These are phyloP conservation scores for Phasia obesa DNA, from an alignment of 2,888 invertebrate genomes.

Conservation along the genomic window DNA sequence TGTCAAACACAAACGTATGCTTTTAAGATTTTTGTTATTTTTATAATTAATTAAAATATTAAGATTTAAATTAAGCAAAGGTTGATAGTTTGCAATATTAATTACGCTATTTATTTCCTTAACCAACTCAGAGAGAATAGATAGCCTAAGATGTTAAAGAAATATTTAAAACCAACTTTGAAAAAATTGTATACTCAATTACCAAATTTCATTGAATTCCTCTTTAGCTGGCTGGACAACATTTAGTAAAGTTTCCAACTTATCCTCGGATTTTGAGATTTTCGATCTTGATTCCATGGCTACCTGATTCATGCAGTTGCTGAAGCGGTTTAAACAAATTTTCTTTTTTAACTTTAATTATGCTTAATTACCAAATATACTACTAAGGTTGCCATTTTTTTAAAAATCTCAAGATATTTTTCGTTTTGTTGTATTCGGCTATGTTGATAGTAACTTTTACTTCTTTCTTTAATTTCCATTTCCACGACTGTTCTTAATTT, in stretches of 20 bases:
- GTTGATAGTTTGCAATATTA: slow-evolving; percentile 75
- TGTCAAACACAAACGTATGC: slow-evolving; percentile 74
- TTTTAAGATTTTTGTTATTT: slow-evolving; percentile 74
- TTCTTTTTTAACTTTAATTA: neutral
- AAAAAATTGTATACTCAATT: slow-evolving; percentile 1
- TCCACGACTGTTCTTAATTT: slow-evolving; percentile 77
- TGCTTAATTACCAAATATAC: slow-evolving; percentile 76
- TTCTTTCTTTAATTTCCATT: slow-evolving; percentile 77
- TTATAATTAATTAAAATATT: slow-evolving; percentile 74
- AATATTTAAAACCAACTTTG: neutral
- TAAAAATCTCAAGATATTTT: slow-evolving; percentile 74
- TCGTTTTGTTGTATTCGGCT: slow-evolving; percentile 72
- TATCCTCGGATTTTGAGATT: slow-evolving; percentile 73
- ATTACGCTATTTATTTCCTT: slow-evolving; percentile 74
- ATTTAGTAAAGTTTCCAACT: slow-evolving; percentile 74
- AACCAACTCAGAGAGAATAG: slow-evolving; percentile 77
- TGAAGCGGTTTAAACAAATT: neutral
- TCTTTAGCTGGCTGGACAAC: slow-evolving; percentile 72
- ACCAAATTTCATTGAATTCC: slow-evolving; percentile 78
- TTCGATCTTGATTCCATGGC: slow-evolving; percentile 73
- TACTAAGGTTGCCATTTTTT: slow-evolving; percentile 76
- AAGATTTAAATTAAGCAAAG: slow-evolving; percentile 71
- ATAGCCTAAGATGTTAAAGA: slow-evolving; percentile 74
- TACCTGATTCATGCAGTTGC: slow-evolving; percentile 24
- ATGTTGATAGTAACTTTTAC: slow-evolving; percentile 71